Base-by-base conservation (phyloP, 2,888 invertebrate species). In the Acleris cristana region DNA sequence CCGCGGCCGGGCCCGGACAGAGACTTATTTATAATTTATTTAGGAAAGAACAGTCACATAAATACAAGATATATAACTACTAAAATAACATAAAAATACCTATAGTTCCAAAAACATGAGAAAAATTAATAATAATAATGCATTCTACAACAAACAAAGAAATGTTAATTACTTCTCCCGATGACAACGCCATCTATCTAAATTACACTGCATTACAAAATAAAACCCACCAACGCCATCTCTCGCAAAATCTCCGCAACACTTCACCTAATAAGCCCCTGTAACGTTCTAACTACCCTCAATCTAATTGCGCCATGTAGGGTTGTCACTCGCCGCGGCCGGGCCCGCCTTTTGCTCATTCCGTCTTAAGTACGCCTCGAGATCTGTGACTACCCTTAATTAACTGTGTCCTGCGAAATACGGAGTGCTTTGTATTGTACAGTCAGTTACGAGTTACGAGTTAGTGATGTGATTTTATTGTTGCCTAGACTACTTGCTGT, bases 301-400 rank as follows among this genome's bases (percentile, higher is more conserved):
- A 76, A 78, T 82, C 79, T 85, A 85, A 86, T 86, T 84, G 84
- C 77, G 68, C 69, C 82, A 64, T 81, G 84, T 82, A 80, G 79
- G 72, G 73, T 78, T 74, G 82, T 81, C 82, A 74, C 71, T 62
- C 65, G 70, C 64, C 21, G 59, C 34, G 73, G 72, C 64, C 71
- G 75, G 76, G 64, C 71, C 83, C 86, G 84, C 87, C 87, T 82
- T 84, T 84, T 81, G 80, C 84, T 82, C 84, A 85, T 87, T 84
- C 84, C 74, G 75, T 71, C 65, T 78, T 82, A 81, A 86, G 84
- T 85, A 83, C 78, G 74, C 80, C 76, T 73, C 78, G 78, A 80
- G 78, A 76, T 73, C 76, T 81, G 82, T 74, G 81, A 83, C 84
- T 83, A 77, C 75, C 78, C 79, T 86, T 87, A 87, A 88, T 87